Conservation (phyloP, 2,113 vertebrate genomes). For the Pithys albifrons region DNA sequence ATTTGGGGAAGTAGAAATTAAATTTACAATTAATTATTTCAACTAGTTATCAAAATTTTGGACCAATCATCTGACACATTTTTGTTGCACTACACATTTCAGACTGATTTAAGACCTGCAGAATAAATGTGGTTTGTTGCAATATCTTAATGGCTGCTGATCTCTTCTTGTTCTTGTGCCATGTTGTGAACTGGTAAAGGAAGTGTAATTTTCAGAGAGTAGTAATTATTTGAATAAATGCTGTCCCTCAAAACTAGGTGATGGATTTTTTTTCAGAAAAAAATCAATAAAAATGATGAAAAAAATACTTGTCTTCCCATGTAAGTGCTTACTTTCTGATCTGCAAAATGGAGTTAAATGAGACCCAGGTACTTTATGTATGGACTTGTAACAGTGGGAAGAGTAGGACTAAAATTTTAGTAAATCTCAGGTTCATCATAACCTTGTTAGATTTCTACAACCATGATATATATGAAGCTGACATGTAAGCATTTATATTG, state of each 20-base stretch:
- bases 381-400: background rate
- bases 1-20: background rate
- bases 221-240: background rate
- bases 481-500: background rate
- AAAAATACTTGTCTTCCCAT: background rate
- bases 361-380: background rate
- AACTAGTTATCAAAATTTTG: background rate
- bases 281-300: background rate
- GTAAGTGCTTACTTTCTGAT: background rate
- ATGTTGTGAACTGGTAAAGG: background rate
- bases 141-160: background rate
- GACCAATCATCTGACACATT: background rate
- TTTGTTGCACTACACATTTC: constrained; percentile 5
- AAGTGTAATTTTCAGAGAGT: background rate
- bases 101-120: background rate
- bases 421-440: background rate
- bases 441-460: background rate
- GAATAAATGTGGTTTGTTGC: constrained; percentile 9
- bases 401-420: background rate
- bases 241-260: background rate
- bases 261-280: background rate
- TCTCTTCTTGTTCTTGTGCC: background rate
- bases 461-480: background rate
- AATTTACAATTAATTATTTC: background rate
- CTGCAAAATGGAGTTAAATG: background rate